phyloP scores from a whole-genome alignment of 2,113 vertebrate genomes.

The Esox niger region DNA sequence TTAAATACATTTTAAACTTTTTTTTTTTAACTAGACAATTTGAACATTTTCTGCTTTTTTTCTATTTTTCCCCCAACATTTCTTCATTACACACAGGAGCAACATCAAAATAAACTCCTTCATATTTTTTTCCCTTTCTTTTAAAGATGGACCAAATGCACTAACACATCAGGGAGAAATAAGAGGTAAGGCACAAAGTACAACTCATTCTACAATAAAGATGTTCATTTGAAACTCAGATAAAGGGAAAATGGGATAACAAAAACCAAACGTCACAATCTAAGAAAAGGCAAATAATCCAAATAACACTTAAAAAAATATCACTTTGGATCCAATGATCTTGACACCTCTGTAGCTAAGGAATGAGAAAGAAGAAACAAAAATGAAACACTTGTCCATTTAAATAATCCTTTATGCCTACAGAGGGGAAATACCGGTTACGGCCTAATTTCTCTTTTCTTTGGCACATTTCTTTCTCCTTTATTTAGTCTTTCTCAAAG shows the following conservation, averaged over 20 bases:
- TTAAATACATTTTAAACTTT: constrained; percentile 17
- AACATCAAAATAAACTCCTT: neutral
- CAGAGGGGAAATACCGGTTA: constrained; percentile 49
- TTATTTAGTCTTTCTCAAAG: constrained; percentile 19
- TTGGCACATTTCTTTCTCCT: constrained; percentile 1
- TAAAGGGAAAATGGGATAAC: constrained; percentile 43
- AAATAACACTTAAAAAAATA: constrained; percentile 67
- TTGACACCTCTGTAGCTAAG: constrained; percentile 52
- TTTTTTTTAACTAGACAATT: constrained; percentile 20
- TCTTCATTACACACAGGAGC: constrained; percentile 26
- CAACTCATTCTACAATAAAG: constrained; percentile 42
- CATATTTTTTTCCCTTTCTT: neutral
- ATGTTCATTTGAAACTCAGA: constrained; percentile 11
- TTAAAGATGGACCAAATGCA: constrained; percentile 17
- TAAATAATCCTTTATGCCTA: constrained; percentile 62
- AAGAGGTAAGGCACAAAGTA: constrained; percentile 62
- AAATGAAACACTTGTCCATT: constrained; percentile 48
- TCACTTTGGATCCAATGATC: constrained; percentile 57
- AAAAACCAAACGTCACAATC: constrained; percentile 14
- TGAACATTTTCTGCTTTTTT: constrained; percentile 22
- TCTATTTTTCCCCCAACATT: constrained; percentile 5
- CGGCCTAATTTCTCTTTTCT: constrained; percentile 32
- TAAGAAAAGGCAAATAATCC: constrained; percentile 10
- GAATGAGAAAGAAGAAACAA: constrained; percentile 53
- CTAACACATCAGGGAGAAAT: constrained; percentile 16